A percentile compares a stretch with the other conserved stretches of the same genome.
phyloP scores from a whole-genome alignment of 2,797 vertebrate genomes.

The Crenuchus spilurus region DNA sequence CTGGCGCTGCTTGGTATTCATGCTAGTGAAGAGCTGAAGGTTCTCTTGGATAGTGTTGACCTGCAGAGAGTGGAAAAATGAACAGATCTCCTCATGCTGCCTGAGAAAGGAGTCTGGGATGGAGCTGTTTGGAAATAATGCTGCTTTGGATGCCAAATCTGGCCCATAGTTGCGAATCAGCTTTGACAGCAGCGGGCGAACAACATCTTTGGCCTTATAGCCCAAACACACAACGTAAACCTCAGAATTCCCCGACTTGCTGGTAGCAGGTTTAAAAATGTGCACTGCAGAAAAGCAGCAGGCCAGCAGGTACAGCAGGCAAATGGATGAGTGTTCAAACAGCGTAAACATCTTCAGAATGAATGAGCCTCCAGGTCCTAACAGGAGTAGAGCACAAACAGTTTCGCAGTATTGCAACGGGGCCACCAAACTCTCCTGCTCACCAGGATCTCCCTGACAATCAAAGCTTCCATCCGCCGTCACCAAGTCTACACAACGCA shows the following conservation, averaged over 20 bases:
- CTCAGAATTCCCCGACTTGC: slow-evolving; percentile 96
- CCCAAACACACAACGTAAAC: slow-evolving; percentile 88
- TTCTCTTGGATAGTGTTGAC: slow-evolving; percentile 90
- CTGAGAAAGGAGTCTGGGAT: slow-evolving; percentile 80
- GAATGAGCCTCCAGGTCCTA: slow-evolving; percentile 86
- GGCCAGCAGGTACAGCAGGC: slow-evolving; percentile 89
- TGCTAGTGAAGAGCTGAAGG: slow-evolving; percentile 80
- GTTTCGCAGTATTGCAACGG: slow-evolving; percentile 91
- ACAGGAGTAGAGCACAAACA: slow-evolving; percentile 84
- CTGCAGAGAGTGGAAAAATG: slow-evolving; percentile 86
- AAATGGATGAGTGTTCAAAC: slow-evolving; percentile 91
- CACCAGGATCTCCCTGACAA: slow-evolving; percentile 94
- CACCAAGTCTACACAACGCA: slow-evolving; percentile 84
- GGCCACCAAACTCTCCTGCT: slow-evolving; percentile 92
- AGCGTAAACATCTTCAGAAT: slow-evolving; percentile 97
- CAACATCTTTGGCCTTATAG: slow-evolving; percentile 78
- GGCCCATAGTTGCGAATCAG: slow-evolving; percentile 87
- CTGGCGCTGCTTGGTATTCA: slow-evolving; percentile 72
- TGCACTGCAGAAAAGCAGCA: slow-evolving; percentile 86
- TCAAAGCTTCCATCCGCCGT: slow-evolving; percentile 98
- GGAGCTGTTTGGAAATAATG: slow-evolving; percentile 79
- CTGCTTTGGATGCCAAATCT: slow-evolving; percentile 74
- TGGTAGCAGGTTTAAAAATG: slow-evolving; percentile 94
- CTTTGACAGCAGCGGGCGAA: slow-evolving; percentile 83
- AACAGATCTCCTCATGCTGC: slow-evolving; percentile 85